Percentiles rank a stretch among this genome's conserved stretches.
These are phyloP conservation scores for Melinaea marsaeus DNA, from an alignment of 2,888 invertebrate genomes.

Conservation along the genomic window DNA sequence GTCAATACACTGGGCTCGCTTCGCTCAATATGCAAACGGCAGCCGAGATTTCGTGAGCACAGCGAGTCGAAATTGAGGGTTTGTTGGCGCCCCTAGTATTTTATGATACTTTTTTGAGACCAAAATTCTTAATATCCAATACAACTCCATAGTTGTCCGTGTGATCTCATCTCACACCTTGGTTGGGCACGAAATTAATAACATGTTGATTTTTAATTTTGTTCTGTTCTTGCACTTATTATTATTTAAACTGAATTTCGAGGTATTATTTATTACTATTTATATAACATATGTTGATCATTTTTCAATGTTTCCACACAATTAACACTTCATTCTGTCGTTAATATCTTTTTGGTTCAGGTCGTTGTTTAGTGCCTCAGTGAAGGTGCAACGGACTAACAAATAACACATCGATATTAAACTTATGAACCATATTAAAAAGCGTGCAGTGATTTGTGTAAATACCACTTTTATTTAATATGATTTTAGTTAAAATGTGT, in stretches of 20 bases:
- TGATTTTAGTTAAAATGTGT: too few relatives aligned
- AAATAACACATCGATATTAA: conserved; percentile 2
- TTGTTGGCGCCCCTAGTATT: too few relatives aligned
- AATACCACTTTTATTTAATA: too few relatives aligned
- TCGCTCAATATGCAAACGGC: too few relatives aligned
- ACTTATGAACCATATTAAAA: not conserved
- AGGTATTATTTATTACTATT: conserved; percentile 75
- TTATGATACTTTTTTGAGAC: not conserved
- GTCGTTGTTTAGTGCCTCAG: conserved; percentile 37
- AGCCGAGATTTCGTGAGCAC: too few relatives aligned
- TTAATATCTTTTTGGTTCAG: conserved; percentile 65
- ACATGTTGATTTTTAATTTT: conserved; percentile 76
- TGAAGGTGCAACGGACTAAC: conserved; percentile 24
- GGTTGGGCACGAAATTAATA: conserved; percentile 72
- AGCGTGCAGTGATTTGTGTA: not conserved
- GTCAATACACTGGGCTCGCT: too few relatives aligned
- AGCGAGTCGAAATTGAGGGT: too few relatives aligned
- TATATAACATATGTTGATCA: conserved; percentile 78
- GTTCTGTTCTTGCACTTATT: conserved; percentile 73
- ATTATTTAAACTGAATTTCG: conserved; percentile 77
- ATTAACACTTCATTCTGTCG: conserved; percentile 76
- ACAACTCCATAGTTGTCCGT: conserved; percentile 44
- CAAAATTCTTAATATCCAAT: conserved; percentile 1
- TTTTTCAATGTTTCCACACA: conserved; percentile 76
- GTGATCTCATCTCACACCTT: conserved; percentile 73